These are phyloP conservation scores for Anolis apletophallus DNA, from an alignment of 2,797 vertebrate genomes.

Conservation along the genomic window DNA sequence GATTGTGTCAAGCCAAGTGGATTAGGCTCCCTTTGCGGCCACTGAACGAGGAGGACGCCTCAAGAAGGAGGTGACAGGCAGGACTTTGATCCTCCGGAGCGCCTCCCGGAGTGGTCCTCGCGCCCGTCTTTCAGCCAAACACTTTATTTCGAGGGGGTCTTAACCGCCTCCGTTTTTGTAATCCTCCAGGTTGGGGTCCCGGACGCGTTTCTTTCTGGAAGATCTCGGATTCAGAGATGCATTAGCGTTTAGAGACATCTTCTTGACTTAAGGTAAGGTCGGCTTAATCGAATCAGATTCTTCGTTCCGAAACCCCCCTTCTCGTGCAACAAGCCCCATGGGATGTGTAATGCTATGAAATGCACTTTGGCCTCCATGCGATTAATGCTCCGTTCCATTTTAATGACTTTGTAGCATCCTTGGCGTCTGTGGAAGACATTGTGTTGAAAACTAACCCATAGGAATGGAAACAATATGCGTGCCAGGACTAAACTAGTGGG, in stretches of 20 bases:
- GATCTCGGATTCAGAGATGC: conserved; percentile 58
- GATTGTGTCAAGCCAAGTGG: conserved; percentile 31
- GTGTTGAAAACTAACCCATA: neutral
- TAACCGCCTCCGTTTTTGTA: conserved; percentile 22
- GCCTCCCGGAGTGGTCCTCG: conserved; percentile 36
- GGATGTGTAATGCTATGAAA: accelerated
- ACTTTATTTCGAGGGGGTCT: neutral
- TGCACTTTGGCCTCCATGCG: neutral
- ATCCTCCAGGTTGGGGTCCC: conserved; percentile 31
- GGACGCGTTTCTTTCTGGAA: conserved; percentile 11
- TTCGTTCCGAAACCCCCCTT: neutral
- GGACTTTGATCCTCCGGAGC: conserved; percentile 59
- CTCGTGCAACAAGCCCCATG: neutral
- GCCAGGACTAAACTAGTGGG: neutral
- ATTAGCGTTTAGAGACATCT: conserved; percentile 64
- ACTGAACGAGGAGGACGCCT: conserved; percentile 20
- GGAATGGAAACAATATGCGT: neutral
- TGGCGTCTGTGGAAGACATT: neutral
- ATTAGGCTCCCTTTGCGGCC: conserved; percentile 32
- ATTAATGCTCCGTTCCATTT: neutral
- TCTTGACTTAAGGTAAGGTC: conserved; percentile 71
- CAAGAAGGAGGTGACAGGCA: conserved; percentile 49
- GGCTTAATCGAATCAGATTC: conserved; percentile 29
- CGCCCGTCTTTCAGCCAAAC: neutral
- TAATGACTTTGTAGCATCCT: conserved; percentile 26